Evolutionary conservation across 2,113 vertebrate genomes (phyloP).

Genomic region (Gymnobelideus leadbeateri): DNA sequence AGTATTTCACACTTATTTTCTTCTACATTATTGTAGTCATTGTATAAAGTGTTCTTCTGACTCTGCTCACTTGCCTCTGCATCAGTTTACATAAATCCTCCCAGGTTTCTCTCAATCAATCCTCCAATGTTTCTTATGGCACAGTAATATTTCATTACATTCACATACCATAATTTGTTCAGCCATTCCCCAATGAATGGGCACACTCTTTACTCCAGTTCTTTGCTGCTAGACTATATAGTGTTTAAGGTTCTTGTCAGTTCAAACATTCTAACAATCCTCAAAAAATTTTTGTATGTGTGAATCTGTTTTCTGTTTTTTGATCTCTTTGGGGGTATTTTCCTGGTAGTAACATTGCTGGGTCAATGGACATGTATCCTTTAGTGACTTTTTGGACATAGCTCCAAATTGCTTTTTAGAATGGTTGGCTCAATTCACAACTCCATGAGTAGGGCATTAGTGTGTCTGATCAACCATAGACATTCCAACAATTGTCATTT

Average conservation of each 20-base stretch:
- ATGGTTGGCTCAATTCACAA: not conserved
- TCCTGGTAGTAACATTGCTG: not conserved
- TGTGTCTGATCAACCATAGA: not conserved
- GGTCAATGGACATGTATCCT: not conserved
- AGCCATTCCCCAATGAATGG: not conserved
- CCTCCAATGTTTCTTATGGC: not conserved
- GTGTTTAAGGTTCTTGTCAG: no score
- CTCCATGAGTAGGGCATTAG: not conserved
- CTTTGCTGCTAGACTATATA: no score
- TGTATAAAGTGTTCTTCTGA: not conserved
- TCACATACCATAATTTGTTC: not conserved
- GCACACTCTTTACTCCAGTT: not conserved
- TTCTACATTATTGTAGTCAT: not conserved
- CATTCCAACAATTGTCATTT: not conserved
- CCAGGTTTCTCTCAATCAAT: not conserved
- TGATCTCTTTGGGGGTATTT: not conserved
- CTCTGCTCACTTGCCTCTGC: not conserved
- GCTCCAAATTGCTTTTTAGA: not conserved
- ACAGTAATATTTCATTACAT: not conserved
- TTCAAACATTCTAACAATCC: no score
- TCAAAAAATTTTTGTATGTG: not conserved
- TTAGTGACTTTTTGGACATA: not conserved
- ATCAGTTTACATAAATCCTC: not conserved
- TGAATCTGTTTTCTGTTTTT: not conserved
- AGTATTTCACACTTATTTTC: not conserved